These are phyloP conservation scores for Micropoecilia bifurca DNA, from an alignment of 2,797 vertebrate species.

Conservation along the genomic window DNA sequence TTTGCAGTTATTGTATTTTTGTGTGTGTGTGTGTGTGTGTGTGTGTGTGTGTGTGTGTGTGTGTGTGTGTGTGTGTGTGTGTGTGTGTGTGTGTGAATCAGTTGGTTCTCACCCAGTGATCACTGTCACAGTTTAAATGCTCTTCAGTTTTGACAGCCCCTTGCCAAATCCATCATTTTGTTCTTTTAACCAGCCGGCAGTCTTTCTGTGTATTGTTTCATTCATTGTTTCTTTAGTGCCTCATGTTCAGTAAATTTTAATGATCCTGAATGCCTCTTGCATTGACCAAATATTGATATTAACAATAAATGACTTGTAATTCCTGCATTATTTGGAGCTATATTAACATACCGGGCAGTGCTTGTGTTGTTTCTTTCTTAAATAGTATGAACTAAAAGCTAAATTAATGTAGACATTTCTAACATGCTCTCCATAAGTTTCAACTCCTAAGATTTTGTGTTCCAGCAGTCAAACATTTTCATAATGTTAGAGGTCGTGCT, in stretches of 20 bases:
- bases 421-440: neutral
- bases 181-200: neutral
- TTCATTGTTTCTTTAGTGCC: neutral
- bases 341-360: neutral
- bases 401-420: neutral
- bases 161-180: neutral
- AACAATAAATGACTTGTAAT: neutral
- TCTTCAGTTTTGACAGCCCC: neutral
- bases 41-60: too few species aligned
- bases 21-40: too few species aligned
- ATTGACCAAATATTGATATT: neutral
- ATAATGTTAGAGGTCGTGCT: neutral
- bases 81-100: neutral
- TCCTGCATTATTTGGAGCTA: neutral
- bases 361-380: neutral
- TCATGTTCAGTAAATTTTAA: neutral
- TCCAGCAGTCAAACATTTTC: neutral
- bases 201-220: neutral
- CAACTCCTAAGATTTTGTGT: neutral
- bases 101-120: neutral
- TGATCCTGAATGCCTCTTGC: neutral
- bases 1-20: neutral
- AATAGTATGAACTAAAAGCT: neutral
- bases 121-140: neutral
- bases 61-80: too few species aligned